Conservation (phyloP, 1,140 invertebrate species). For the Trachymyrmex septentrionalis region DNA sequence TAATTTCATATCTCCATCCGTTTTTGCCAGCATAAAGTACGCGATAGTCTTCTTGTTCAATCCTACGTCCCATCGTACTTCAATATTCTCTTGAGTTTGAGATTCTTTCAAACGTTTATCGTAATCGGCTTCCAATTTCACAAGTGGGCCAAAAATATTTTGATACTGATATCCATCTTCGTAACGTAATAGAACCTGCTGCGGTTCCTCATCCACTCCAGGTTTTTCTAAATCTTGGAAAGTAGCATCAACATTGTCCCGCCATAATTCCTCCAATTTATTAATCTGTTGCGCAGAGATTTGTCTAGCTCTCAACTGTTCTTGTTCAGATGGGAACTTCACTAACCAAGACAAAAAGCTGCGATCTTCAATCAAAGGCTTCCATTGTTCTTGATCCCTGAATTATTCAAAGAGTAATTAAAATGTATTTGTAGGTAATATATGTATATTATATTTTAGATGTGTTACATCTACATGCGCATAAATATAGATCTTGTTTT, state of each 20-base stretch:
- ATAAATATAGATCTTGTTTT: neutral
- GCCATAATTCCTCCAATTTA: slow-evolving; percentile 99
- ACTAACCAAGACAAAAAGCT: slow-evolving; percentile 98
- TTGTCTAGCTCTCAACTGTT: slow-evolving; percentile 97
- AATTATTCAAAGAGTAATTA: slow-evolving; percentile 41
- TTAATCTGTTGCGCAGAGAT: slow-evolving; percentile 99
- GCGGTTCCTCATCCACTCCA: slow-evolving; percentile 98
- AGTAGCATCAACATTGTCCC: slow-evolving; percentile 98
- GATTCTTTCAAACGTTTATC: slow-evolving; percentile 99
- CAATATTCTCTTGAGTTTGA: slow-evolving; percentile 99
- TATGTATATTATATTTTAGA: neutral
- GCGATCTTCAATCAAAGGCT: slow-evolving; percentile 98
- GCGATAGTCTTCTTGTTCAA: slow-evolving; percentile 99
- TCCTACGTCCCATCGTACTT: slow-evolving; percentile 99
- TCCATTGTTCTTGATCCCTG: slow-evolving; percentile 99
- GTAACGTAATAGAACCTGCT: slow-evolving; percentile 97
- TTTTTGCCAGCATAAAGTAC: slow-evolving; percentile 99
- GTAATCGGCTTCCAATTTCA: slow-evolving; percentile 99
- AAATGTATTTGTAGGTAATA: neutral
- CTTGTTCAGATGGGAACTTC: slow-evolving; percentile 97
- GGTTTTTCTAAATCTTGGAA: slow-evolving; percentile 99
- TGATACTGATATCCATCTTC: slow-evolving; percentile 99
- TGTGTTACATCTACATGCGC: neutral
- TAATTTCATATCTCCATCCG: slow-evolving; percentile 99
- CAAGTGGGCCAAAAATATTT: slow-evolving; percentile 98